Conservation (phyloP, 2,113 vertebrate species). For the Psettodes erumei region DNA sequence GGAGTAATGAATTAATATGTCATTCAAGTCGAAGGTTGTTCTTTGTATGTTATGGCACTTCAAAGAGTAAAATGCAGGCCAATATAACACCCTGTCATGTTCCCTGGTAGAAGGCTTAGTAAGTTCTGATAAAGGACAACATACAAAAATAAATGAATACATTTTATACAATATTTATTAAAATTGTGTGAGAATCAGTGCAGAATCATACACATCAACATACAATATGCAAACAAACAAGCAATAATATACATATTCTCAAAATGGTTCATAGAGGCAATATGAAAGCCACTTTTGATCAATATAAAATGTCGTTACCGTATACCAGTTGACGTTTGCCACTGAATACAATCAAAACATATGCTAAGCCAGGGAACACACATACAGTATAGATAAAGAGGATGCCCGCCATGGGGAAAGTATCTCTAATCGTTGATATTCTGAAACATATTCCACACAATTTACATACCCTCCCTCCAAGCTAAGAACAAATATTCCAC, state of each 20-base stretch:
- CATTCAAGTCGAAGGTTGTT: conserved; percentile 21
- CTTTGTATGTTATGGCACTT: conserved; percentile 1
- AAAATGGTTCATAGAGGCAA: neutral
- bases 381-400: conserved; percentile 53
- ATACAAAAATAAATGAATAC: neutral
- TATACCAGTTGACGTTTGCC: neutral
- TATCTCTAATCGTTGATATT: conserved; percentile 69
- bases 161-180: neutral
- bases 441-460: conserved; percentile 61
- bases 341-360: conserved; percentile 28
- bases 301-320: neutral
- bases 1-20: conserved; percentile 40
- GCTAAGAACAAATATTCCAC: conserved; percentile 79
- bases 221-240: neutral
- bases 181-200: neutral
- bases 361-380: conserved; percentile 23
- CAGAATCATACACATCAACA: neutral
- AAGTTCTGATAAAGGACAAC: neutral
- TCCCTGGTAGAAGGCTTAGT: neutral
- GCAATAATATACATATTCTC: neutral
- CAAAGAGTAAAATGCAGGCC: neutral
- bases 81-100: neutral
- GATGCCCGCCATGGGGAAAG: conserved; percentile 39
- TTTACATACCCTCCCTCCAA: conserved; percentile 72
- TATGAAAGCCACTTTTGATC: neutral